Percentiles rank a stretch among this genome's conserved stretches.
These are phyloP conservation scores for Platalea minor DNA, from an alignment of 2,797 vertebrate species.

Conservation along the genomic window DNA sequence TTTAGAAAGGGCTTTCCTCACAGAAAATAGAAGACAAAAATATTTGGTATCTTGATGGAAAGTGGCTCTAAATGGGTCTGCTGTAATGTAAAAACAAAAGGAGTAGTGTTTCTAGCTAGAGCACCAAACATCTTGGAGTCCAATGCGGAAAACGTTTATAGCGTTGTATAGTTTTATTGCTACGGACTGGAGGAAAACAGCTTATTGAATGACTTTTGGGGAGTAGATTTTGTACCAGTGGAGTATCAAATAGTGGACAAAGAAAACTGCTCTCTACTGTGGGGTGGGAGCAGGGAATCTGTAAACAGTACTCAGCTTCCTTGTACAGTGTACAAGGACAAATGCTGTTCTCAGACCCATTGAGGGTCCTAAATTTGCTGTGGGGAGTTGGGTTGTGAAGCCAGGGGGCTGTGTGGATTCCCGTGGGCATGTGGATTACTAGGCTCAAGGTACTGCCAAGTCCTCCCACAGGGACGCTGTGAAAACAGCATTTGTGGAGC, in stretches of 20 bases:
- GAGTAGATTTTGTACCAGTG: conserved; percentile 21
- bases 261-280: neutral
- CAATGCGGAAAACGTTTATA: conserved; percentile 73
- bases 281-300: neutral
- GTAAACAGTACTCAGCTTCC: neutral
- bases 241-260: conserved; percentile 7
- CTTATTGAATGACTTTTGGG: conserved; percentile 55
- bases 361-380: neutral
- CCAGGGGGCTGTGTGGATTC: neutral
- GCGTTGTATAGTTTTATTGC: conserved; percentile 76
- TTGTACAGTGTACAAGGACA: neutral
- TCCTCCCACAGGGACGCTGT: neutral
- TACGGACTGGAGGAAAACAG: conserved; percentile 67
- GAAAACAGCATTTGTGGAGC: neutral
- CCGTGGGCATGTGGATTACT: neutral
- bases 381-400: neutral
- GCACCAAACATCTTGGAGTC: conserved; percentile 71
- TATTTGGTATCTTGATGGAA: conserved; percentile 23
- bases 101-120: conserved; percentile 67
- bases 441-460: neutral
- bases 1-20: conserved; percentile 15
- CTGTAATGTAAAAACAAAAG: conserved; percentile 71
- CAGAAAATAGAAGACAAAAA: conserved; percentile 55
- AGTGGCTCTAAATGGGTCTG: conserved; percentile 47
- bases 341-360: neutral